Conservation (phyloP, 2,888 invertebrate species). For the Ophioninae sp. region DNA sequence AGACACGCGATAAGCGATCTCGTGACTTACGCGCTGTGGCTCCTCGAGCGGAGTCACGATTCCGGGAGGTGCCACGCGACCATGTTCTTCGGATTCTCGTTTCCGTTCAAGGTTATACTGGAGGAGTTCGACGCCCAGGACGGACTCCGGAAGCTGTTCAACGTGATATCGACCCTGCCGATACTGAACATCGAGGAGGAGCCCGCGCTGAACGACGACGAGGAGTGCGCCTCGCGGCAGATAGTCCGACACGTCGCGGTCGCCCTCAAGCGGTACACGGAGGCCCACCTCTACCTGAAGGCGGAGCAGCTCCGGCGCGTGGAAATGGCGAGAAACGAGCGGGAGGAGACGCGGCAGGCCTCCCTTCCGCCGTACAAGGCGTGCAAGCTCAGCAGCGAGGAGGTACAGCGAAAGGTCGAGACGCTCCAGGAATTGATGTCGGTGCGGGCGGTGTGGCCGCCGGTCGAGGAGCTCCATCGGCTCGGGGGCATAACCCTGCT, state of each 20-base stretch:
- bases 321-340: conserved; percentile 81
- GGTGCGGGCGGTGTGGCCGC: conserved; percentile 90
- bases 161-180: conserved; percentile 95
- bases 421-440: conserved; percentile 89
- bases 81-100: conserved; percentile 98
- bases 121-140: conserved; percentile 98
- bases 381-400: conserved; percentile 86
- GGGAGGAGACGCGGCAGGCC: conserved; percentile 76
- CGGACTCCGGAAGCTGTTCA: conserved; percentile 95
- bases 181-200: conserved; percentile 88
- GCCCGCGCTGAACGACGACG: conserved; percentile 88
- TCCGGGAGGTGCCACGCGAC: conserved; percentile 99
- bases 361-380: conserved; percentile 82
- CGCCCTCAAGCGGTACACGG: conserved; percentile 94
- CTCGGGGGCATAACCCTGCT: conserved; percentile 92
- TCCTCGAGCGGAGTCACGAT: conserved; percentile 97
- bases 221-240: conserved; percentile 94
- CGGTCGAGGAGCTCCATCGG: conserved; percentile 93
- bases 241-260: conserved; percentile 95
- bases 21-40: conserved; percentile 96
- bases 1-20: conserved; percentile 89
- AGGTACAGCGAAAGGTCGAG: conserved; percentile 93
- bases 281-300: conserved; percentile 92
- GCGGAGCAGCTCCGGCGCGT: conserved; percentile 87
- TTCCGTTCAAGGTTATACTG: conserved; percentile 95